Evolutionary conservation across 1,140 invertebrate genomes (phyloP), one percentile per base, ranked within the genome.

Genomic region (Adoxophyes honmai): DNA sequence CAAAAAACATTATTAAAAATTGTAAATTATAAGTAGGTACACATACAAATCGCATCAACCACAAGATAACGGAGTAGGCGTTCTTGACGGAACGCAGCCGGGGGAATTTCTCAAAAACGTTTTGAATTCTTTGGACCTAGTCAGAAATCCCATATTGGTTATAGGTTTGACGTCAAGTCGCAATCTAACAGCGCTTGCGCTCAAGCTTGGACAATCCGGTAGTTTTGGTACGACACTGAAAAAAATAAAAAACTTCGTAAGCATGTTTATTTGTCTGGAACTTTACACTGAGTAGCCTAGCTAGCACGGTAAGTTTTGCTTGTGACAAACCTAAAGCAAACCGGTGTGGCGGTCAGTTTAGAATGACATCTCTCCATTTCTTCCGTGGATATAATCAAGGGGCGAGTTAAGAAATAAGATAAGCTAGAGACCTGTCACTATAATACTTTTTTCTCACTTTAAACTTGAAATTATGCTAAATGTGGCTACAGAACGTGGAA

Each of bases 91-190:
- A 28, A 8, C 11, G 18, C 10, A 35, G 67, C 21, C 34, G 70
- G 52, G 63, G 68, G 52, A 71, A 74, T 55, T 69, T 72, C 58
- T 72, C 53, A 35, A 84, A 62, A 63, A 87, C 85, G 0, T 64
- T 71, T 63, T 81, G 66, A 59, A 87, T 85, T 70, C 77, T 64
- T 64, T 54, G 3, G 85, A 88, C 5, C 64, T 73, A 0, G 85
- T 81, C 33, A 87, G 48, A 59, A 86, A 84, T 10, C 63, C 63
- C 48, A 70, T 60, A 36, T 52, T 75, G 52, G 60, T 62, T 59
- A 66, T 21, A 18, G 42, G 28, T 21, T 48, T 48, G 7, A 48
- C 21, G 28, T 48, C 42, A 18, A 48, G 42, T 18, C 42, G 18
- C 21, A 48, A 11, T 18, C 42, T 28, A 21, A 18, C 21, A 11